Conservation (phyloP, 2,113 vertebrate species). For the Pachypanchax playfairii region DNA sequence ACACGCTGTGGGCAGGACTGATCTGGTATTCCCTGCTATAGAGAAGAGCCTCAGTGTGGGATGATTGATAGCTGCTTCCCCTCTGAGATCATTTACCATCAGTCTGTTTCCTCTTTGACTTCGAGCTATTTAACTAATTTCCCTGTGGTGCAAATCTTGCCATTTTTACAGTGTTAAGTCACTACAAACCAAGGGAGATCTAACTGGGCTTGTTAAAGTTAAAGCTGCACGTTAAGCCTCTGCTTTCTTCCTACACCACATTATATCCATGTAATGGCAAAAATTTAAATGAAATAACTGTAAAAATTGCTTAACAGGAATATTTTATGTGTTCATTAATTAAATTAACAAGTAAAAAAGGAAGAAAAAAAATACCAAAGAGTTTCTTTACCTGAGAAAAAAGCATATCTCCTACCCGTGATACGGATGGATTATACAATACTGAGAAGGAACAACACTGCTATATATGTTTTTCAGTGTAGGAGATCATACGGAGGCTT, state of each 20-base stretch:
- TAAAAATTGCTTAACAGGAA: neutral
- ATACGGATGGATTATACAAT: neutral
- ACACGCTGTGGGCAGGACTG: constrained; percentile 30
- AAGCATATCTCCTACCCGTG: neutral
- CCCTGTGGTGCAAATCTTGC: constrained; percentile 57
- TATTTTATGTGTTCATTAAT: constrained; percentile 6
- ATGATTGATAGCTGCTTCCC: constrained; percentile 65
- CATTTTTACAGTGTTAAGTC: constrained; percentile 9
- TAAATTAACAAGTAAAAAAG: constrained; percentile 29
- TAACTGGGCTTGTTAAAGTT: constrained; percentile 27
- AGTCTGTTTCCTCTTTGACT: constrained; percentile 37
- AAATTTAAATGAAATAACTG: too few species aligned
- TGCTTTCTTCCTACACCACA: constrained; percentile 24
- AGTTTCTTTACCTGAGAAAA: too few species aligned
- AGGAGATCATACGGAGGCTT: constrained; percentile 30
- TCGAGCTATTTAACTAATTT: constrained; percentile 66
- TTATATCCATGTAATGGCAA: constrained; percentile 20
- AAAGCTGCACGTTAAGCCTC: constrained; percentile 20
- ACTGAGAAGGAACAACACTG: neutral
- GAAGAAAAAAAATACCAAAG: neutral
- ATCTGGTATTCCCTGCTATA: constrained; percentile 7
- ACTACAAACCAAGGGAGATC: constrained; percentile 27
- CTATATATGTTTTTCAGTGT: constrained; percentile 24
- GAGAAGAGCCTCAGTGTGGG: constrained; percentile 17
- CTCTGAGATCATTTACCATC: constrained; percentile 51